Evolutionary conservation across 2,888 invertebrate genomes (phyloP).

Genomic region (Amaurobius ferox): DNA sequence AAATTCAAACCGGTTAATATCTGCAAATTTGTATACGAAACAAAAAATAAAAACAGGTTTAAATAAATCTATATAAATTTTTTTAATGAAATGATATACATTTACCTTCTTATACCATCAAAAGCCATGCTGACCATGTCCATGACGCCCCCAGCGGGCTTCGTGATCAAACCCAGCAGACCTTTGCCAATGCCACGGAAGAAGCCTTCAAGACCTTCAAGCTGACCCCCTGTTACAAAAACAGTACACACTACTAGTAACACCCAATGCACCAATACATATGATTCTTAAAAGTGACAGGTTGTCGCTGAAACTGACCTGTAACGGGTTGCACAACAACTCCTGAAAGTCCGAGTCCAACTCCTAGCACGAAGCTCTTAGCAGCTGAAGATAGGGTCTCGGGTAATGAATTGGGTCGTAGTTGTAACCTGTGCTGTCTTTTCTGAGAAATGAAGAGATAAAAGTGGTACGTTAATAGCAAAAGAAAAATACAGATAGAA

Average conservation of each 20-base stretch:
- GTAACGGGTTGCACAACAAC: constrained; percentile 83
- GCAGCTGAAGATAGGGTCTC: constrained; percentile 81
- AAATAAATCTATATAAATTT: too few species aligned
- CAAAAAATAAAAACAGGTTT: too few species aligned
- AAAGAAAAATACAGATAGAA: too few species aligned
- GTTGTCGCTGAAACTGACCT: constrained; percentile 78
- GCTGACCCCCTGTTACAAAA: constrained; percentile 79
- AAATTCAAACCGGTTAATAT: too few species aligned
- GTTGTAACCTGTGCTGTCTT: constrained; percentile 78
- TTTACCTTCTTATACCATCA: constrained; percentile 82
- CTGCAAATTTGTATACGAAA: too few species aligned
- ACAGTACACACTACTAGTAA: too few species aligned
- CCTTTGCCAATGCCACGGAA: constrained; percentile 84
- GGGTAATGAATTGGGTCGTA: constrained; percentile 78
- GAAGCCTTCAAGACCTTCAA: constrained; percentile 84
- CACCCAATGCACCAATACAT: too few species aligned
- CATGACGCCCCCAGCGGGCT: constrained; percentile 81
- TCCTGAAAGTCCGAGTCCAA: constrained; percentile 89
- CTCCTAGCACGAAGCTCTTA: constrained; percentile 93
- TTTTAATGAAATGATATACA: too few species aligned
- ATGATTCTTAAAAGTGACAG: too few species aligned
- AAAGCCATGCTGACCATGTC: constrained; percentile 83
- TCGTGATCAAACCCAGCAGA: constrained; percentile 82
- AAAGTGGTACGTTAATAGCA: too few species aligned
- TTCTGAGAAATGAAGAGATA: constrained; percentile 76